A percentile compares a stretch with the other conserved stretches of the same genome.
These are phyloP conservation scores for Rhaphigaster nebulosa DNA, from an alignment of 2,888 invertebrate genomes.

Conservation along the genomic window DNA sequence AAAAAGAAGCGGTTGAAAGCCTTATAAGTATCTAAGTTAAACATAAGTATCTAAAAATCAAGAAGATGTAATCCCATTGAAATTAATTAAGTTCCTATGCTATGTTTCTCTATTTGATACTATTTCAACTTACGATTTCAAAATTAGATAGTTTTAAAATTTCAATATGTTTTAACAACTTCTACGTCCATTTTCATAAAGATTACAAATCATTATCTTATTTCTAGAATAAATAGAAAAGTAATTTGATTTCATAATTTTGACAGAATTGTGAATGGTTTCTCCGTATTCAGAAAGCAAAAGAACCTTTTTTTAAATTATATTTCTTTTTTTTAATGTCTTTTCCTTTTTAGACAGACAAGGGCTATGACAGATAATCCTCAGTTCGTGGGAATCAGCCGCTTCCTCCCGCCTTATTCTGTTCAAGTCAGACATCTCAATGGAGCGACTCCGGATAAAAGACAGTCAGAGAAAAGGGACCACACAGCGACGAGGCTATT, in stretches of 20 bases:
- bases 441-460: slow-evolving; percentile 15
- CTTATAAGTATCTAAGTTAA: too few species aligned
- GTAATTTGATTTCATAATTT: background rate
- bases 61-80: too few species aligned
- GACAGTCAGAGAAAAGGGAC: slow-evolving; percentile 43
- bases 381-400: slow-evolving; percentile 34
- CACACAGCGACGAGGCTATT: slow-evolving; percentile 63
- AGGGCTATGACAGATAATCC: slow-evolving; percentile 1
- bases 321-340: background rate
- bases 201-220: background rate
- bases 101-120: too few species aligned
- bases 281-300: background rate
- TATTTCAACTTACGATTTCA: too few species aligned
- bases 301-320: background rate
- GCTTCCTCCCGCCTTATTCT: background rate
- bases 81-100: too few species aligned
- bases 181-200: too few species aligned
- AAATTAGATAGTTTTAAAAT: too few species aligned
- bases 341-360: background rate
- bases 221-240: background rate
- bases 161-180: too few species aligned
- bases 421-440: background rate
- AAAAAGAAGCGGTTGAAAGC: too few species aligned
- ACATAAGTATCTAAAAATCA: too few species aligned
- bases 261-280: background rate